phyloP scores from a whole-genome alignment of 2,888 invertebrate species.

The Ophion ellenae region DNA sequence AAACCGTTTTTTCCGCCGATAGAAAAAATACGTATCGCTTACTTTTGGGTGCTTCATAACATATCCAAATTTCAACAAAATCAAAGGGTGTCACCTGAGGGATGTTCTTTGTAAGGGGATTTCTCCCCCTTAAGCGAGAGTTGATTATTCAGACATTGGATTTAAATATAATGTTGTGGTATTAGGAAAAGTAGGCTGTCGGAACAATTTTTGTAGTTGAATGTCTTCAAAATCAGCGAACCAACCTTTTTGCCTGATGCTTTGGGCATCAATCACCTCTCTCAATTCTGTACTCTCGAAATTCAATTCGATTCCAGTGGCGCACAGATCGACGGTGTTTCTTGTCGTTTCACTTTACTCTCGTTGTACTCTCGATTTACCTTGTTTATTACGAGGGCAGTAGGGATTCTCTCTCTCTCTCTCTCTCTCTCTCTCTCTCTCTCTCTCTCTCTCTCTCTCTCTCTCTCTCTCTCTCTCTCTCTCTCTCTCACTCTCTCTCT shows the following conservation, averaged over 20 bases:
- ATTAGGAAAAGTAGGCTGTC: too few species aligned
- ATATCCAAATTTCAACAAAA: too few species aligned
- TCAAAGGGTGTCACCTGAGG: too few species aligned
- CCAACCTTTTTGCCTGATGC: conserved; percentile 3
- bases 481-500: not conserved
- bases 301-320: conserved; percentile 62
- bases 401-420: conserved; percentile 28
- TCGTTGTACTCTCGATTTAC: conserved; percentile 54
- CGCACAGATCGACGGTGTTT: conserved; percentile 48
- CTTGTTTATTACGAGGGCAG: conserved; percentile 50
- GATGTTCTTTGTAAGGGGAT: too few species aligned
- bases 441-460: not conserved
- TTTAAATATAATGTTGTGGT: too few species aligned
- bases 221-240: not conserved
- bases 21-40: too few species aligned
- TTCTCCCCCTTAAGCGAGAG: too few species aligned
- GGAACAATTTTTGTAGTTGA: not conserved
- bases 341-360: conserved; percentile 52
- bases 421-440: not conserved
- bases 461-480: conserved; percentile 5
- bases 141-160: too few species aligned
- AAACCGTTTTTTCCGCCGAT: too few species aligned
- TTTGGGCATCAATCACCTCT: conserved; percentile 53
- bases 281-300: conserved; percentile 43
- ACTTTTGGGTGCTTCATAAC: too few species aligned